phyloP scores from a whole-genome alignment of 2,888 invertebrate species.

The Acanthosepion pharaonis region DNA sequence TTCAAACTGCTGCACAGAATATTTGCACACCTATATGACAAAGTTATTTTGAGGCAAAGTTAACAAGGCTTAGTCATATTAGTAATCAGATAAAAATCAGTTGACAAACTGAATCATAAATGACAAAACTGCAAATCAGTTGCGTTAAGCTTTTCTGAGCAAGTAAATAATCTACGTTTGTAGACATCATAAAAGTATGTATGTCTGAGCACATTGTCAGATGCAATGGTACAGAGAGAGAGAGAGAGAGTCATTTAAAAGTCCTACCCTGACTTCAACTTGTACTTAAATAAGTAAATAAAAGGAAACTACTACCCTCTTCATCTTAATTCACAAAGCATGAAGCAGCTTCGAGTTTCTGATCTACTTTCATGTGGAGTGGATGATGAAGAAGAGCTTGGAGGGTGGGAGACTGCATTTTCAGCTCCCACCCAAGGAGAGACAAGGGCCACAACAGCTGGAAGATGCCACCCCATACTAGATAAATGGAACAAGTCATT shows the following conservation, averaged over 20 bases:
- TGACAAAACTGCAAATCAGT: not conserved
- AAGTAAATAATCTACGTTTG: not conserved
- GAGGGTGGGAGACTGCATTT: not conserved
- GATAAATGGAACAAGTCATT: constrained; percentile 21
- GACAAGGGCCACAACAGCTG: not conserved
- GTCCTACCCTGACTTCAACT: too few species aligned
- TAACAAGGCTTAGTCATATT: not conserved
- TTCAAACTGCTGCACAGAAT: not conserved
- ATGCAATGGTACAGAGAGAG: not conserved
- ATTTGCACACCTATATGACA: not conserved
- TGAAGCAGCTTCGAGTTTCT: not conserved
- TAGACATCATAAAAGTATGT: not conserved
- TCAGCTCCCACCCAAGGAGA: constrained; percentile 33
- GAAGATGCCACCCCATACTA: constrained; percentile 21
- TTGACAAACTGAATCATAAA: not conserved
- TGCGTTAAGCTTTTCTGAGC: not conserved
- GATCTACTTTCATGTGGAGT: constrained; percentile 4
- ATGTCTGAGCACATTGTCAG: not conserved
- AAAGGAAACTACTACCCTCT: not conserved
- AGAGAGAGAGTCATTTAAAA: not conserved
- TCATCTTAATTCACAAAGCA: not conserved
- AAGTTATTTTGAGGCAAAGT: not conserved
- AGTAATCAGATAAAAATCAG: not conserved
- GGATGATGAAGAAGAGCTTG: not conserved
- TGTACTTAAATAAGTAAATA: not conserved